These are phyloP conservation scores for Callyntrura guangdongensis DNA, from an alignment of 2,888 invertebrate species.

Conservation along the genomic window DNA sequence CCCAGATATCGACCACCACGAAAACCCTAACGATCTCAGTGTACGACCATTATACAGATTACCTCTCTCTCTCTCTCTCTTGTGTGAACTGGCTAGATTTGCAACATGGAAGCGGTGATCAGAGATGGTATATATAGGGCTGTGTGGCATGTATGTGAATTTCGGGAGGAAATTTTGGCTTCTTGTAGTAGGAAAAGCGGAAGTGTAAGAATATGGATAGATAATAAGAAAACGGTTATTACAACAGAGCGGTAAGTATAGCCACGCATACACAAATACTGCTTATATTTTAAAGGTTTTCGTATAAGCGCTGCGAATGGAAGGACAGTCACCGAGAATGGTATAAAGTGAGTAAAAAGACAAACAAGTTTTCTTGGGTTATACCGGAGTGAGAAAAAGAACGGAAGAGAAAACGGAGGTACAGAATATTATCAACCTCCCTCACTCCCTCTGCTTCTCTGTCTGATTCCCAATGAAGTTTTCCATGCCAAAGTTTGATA, in stretches of 20 bases:
- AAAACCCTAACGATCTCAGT: constrained; percentile 66
- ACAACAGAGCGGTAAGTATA: constrained; percentile 1
- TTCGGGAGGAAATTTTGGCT: constrained; percentile 48
- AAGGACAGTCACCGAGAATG: constrained; percentile 18
- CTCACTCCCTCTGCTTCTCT: not conserved
- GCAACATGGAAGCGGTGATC: constrained; percentile 51
- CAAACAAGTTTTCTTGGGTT: constrained; percentile 45
- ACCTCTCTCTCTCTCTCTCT: constrained; percentile 23
- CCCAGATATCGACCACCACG: constrained; percentile 70
- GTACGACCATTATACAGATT: constrained; percentile 42
- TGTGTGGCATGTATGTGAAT: not conserved
- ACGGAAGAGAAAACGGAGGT: constrained; percentile 49
- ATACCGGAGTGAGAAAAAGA: not conserved
- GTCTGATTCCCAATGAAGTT: constrained; percentile 42
- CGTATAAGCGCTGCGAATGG: not conserved
- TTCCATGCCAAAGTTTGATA: constrained; percentile 36
- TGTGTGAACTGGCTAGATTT: constrained; percentile 36
- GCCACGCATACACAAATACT: not conserved
- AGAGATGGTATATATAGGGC: constrained; percentile 29
- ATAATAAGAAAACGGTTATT: constrained; percentile 15
- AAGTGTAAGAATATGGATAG: constrained; percentile 9
- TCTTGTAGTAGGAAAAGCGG: not conserved
- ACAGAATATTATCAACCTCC: constrained; percentile 24
- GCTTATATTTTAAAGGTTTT: not conserved
- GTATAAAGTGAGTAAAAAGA: constrained; percentile 31